Evolutionary conservation across 2,797 vertebrate species (phyloP).

Genomic region (Ptychadena robeensis): DNA sequence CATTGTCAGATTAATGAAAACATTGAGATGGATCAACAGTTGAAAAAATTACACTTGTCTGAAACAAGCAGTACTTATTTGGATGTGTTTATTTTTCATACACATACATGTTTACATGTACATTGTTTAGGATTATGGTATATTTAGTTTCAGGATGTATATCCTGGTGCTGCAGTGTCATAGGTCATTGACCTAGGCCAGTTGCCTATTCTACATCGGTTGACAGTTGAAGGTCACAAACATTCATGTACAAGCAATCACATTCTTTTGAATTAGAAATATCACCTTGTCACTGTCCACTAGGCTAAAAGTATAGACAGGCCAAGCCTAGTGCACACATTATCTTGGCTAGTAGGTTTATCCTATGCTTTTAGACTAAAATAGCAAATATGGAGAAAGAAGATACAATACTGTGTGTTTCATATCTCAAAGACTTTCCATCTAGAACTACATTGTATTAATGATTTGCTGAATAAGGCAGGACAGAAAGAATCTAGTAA

Average conservation of each 20-base stretch:
- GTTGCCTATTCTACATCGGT: neutral
- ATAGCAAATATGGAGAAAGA: conserved; percentile 15
- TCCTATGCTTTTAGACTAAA: conserved; percentile 1
- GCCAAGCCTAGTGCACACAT: conserved; percentile 5
- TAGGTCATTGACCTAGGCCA: conserved; percentile 40
- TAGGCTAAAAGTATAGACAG: conserved; percentile 2
- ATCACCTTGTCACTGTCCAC: conserved; percentile 18
- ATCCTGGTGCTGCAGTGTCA: neutral
- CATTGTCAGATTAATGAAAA: neutral
- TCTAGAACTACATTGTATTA: neutral
- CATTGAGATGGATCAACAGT: neutral
- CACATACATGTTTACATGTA: neutral
- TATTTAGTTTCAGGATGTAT: conserved; percentile 2
- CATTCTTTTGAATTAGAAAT: conserved; percentile 6
- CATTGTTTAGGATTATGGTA: neutral
- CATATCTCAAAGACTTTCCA: neutral
- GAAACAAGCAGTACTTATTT: neutral
- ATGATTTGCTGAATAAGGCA: neutral
- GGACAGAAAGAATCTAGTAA: neutral
- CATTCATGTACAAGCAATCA: conserved; percentile 6
- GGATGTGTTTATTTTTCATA: neutral
- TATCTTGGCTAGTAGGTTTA: conserved; percentile 15
- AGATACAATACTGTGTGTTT: neutral
- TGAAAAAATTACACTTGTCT: neutral
- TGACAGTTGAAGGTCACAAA: conserved; percentile 48